Conservation (phyloP, 1,140 invertebrate genomes). For the Drosophila sproati region DNA sequence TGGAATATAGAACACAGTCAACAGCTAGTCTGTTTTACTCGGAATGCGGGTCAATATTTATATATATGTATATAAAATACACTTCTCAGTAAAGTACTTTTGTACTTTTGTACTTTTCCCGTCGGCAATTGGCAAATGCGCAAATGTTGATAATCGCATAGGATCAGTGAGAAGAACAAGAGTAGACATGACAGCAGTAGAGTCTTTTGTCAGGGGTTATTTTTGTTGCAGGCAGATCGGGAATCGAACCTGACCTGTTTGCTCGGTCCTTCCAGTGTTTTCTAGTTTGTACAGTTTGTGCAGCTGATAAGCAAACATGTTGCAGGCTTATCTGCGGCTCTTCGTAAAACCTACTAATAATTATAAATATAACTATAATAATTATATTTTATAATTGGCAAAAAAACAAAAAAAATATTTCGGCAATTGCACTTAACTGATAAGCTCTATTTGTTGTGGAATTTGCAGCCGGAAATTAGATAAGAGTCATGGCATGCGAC, state of each 20-base stretch:
- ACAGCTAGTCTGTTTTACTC: background rate
- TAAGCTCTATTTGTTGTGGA: conserved; percentile 9
- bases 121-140: conserved; percentile 33
- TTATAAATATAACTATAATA: background rate
- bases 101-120: background rate
- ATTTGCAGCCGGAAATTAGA: conserved; percentile 36
- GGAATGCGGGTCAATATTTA: conserved; percentile 41
- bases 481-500: conserved; percentile 22
- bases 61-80: conserved; percentile 16
- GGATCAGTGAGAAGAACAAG: conserved; percentile 4
- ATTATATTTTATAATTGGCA: background rate
- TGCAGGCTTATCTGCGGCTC: conserved; percentile 1
- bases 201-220: conserved; percentile 15
- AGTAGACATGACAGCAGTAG: background rate
- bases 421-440: conserved; percentile 1
- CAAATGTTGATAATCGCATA: conserved; percentile 1
- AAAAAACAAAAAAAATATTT: background rate
- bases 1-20: background rate
- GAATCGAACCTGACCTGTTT: no score
- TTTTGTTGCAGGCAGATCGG: background rate
- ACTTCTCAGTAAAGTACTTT: conserved; percentile 13
- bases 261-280: background rate
- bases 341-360: background rate
- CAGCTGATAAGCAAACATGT: background rate
- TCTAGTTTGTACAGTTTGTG: background rate